Evolutionary conservation across 2,888 invertebrate genomes (phyloP).

Genomic region (Smittia aterrima): DNA sequence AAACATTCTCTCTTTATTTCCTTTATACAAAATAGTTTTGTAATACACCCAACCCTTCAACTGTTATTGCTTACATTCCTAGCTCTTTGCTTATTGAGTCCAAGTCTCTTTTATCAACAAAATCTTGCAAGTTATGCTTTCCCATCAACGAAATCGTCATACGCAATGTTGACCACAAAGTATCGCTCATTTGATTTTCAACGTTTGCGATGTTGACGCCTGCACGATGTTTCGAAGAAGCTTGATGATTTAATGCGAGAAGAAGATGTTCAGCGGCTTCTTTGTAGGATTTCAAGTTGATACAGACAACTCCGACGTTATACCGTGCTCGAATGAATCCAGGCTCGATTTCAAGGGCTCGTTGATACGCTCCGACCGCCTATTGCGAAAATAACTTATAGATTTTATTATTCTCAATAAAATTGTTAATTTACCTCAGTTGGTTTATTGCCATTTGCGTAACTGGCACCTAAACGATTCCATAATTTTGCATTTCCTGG

Average conservation of each 20-base stretch:
- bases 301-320: slow-evolving; percentile 96
- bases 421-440: slow-evolving; percentile 62
- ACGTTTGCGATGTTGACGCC: slow-evolving; percentile 48
- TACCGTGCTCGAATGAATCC: slow-evolving; percentile 96
- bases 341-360: slow-evolving; percentile 85
- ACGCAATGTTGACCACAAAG: slow-evolving; percentile 90
- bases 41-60: not conserved
- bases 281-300: slow-evolving; percentile 90
- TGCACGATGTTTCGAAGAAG: slow-evolving; percentile 56
- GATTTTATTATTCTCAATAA: not conserved
- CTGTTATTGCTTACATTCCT: slow-evolving; percentile 43
- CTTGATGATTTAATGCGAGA: slow-evolving; percentile 89
- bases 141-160: slow-evolving; percentile 84
- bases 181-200: slow-evolving; percentile 74
- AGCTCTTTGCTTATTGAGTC: slow-evolving; percentile 61
- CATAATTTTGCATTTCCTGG: slow-evolving; percentile 82
- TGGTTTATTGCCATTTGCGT: slow-evolving; percentile 92
- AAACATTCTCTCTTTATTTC: not conserved
- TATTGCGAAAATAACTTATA: not conserved
- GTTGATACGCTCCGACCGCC: slow-evolving; percentile 92
- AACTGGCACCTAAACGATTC: slow-evolving; percentile 95
- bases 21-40: not conserved
- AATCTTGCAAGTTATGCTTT: slow-evolving; percentile 61
- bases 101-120: slow-evolving; percentile 63
- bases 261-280: slow-evolving; percentile 96